Evolutionary conservation across 2,113 vertebrate species (phyloP).

Genomic region (Cebidichthys violaceus): DNA sequence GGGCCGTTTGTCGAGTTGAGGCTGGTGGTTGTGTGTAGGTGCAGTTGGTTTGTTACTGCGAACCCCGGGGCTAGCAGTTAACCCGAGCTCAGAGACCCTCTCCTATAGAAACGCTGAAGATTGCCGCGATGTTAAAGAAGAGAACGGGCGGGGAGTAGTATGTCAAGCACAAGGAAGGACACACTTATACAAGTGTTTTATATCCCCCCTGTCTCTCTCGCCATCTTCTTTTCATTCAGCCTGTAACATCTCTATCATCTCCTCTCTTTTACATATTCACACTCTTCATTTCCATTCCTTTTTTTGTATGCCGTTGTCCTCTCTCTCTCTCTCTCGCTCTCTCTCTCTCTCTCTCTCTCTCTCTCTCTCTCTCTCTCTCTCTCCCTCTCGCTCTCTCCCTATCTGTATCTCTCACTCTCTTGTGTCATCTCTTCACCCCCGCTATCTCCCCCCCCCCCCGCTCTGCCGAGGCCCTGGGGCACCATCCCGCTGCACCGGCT

Average conservation of each 20-base stretch:
- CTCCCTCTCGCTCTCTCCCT: slow-evolving; percentile 10
- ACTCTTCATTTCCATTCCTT: background rate
- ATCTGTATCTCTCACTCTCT: slow-evolving; percentile 28
- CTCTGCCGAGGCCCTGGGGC: slow-evolving; percentile 87
- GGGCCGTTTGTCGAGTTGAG: slow-evolving; percentile 67
- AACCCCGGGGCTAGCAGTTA: slow-evolving; percentile 83
- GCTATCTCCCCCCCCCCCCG: slow-evolving; percentile 77
- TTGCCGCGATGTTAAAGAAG: slow-evolving; percentile 80
- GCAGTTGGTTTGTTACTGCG: slow-evolving; percentile 24
- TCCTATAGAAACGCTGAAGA: slow-evolving; percentile 80
- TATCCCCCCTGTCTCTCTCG: slow-evolving; percentile 37
- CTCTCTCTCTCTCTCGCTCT: no score
- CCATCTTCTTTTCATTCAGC: slow-evolving; percentile 52
- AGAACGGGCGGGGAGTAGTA: slow-evolving; percentile 67
- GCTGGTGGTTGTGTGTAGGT: slow-evolving; percentile 7
- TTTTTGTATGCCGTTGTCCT: slow-evolving; percentile 63
- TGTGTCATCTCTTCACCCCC: slow-evolving; percentile 57
- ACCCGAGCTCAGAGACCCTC: slow-evolving; percentile 80
- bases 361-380: slow-evolving; percentile 19
- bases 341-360: no score
- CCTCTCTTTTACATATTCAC: slow-evolving; percentile 9
- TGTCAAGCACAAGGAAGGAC: slow-evolving; percentile 88
- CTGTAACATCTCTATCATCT: background rate
- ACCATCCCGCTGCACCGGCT: slow-evolving; percentile 87
- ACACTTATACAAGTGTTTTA: slow-evolving; percentile 71